phyloP scores from a whole-genome alignment of 2,888 invertebrate genomes.

The Drosophila yooni region DNA sequence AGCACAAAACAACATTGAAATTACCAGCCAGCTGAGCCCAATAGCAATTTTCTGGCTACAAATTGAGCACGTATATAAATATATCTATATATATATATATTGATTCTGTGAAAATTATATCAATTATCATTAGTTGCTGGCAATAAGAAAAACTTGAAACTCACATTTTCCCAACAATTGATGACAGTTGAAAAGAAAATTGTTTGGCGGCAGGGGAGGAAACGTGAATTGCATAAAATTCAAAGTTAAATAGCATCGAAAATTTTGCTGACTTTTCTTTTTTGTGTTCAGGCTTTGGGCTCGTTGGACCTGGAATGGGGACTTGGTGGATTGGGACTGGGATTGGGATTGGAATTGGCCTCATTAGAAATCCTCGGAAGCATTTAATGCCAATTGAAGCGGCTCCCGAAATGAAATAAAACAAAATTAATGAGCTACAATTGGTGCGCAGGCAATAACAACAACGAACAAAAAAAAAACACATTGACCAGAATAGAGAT shows the following conservation, averaged over 20 bases:
- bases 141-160: slow-evolving; percentile 32
- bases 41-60: slow-evolving; percentile 17
- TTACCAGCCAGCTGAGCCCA: slow-evolving; percentile 20
- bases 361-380: slow-evolving; percentile 45
- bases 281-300: background rate
- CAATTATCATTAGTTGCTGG: slow-evolving; percentile 62
- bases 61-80: slow-evolving; percentile 36
- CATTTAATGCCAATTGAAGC: slow-evolving; percentile 64
- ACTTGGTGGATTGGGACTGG: background rate
- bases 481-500: slow-evolving; percentile 52
- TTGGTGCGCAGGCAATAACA: slow-evolving; percentile 57
- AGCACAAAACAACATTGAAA: slow-evolving; percentile 44
- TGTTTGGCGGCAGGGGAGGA: slow-evolving; percentile 2
- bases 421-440: slow-evolving; percentile 76
- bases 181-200: slow-evolving; percentile 46
- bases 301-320: background rate
- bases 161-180: slow-evolving; percentile 33
- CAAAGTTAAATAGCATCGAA: slow-evolving; percentile 62
- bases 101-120: slow-evolving; percentile 67
- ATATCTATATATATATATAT: slow-evolving; percentile 32
- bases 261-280: slow-evolving; percentile 60
- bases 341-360: background rate
- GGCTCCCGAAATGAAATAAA: slow-evolving; percentile 73
- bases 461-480: slow-evolving; percentile 4
- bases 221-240: slow-evolving; percentile 77